These are phyloP conservation scores for Ahaetulla prasina DNA, from an alignment of 2,113 vertebrate species.

Conservation along the genomic window DNA sequence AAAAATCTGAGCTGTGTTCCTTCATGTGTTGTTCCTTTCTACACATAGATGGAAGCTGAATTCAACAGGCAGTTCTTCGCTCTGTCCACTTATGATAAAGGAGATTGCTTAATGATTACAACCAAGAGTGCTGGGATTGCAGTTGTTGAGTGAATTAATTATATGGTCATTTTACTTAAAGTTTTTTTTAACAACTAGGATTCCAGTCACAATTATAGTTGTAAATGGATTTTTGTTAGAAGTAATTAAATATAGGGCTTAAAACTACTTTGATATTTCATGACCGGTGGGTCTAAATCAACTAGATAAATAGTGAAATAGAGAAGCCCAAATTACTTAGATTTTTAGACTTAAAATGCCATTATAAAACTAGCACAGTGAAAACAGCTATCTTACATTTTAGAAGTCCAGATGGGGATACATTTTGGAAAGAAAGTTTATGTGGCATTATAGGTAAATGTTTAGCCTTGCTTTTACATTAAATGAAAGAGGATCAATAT, in stretches of 20 bases:
- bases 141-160: background rate
- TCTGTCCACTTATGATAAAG: background rate
- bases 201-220: background rate
- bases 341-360: background rate
- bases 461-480: background rate
- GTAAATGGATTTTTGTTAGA: background rate
- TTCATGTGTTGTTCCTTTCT: background rate
- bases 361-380: background rate
- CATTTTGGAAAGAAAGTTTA: background rate
- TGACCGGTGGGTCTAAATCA: background rate
- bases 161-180: background rate
- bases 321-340: background rate
- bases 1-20: background rate
- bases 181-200: background rate
- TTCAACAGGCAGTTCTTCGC: background rate
- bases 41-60: background rate
- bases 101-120: background rate
- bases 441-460: slow-evolving; percentile 2
- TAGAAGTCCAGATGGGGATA: background rate
- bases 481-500: background rate
- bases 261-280: background rate
- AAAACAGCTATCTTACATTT: background rate
- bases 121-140: background rate
- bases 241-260: background rate
- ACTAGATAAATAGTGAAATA: background rate